Evolutionary conservation across 2,113 vertebrate species (phyloP).

Genomic region (Sphyrna mokarran): DNA sequence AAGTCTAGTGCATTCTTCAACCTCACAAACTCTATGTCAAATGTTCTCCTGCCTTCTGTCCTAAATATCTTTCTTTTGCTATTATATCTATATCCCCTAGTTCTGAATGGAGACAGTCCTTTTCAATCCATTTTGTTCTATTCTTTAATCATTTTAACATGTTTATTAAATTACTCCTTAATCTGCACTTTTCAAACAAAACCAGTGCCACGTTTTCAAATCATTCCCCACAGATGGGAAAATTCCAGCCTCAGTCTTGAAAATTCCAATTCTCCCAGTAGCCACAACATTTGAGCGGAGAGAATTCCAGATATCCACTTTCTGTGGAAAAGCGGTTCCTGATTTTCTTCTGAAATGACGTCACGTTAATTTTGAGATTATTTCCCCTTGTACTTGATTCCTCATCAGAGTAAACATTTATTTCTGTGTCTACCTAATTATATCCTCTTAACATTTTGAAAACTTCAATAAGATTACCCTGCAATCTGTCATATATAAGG

Average conservation of each 20-base stretch:
- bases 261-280: not conserved
- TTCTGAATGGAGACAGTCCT: not conserved
- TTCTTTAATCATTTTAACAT: not conserved
- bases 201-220: not conserved
- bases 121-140: not conserved
- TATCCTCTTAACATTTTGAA: not conserved
- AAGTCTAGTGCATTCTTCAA: not conserved
- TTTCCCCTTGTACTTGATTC: not conserved
- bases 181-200: not conserved
- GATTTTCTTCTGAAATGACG: not conserved
- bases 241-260: not conserved
- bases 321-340: not conserved
- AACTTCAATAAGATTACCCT: not conserved
- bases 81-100: not conserved
- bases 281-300: not conserved
- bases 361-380: not conserved
- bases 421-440: not conserved
- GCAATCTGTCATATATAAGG: not conserved
- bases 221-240: not conserved
- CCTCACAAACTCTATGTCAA: not conserved
- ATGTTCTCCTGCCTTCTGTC: not conserved
- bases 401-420: not conserved
- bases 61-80: not conserved
- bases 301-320: not conserved
- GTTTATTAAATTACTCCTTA: not conserved